Evolutionary conservation across 2,797 vertebrate species (phyloP).

Genomic region (Potorous gilbertii): DNA sequence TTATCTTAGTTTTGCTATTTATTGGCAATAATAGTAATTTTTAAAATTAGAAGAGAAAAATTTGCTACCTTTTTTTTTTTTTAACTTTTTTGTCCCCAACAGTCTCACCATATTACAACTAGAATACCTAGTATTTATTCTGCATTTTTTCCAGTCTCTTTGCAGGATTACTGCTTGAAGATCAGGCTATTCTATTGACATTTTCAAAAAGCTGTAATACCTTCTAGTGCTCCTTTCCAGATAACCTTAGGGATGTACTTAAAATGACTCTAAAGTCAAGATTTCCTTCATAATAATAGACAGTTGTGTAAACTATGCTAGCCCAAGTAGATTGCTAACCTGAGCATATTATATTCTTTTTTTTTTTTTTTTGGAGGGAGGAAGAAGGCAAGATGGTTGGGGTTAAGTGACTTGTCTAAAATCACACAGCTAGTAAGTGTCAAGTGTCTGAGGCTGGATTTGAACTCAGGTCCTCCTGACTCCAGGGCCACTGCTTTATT

Average conservation of each 20-base stretch:
- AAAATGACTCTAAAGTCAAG: slow-evolving; percentile 18
- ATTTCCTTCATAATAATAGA: slow-evolving; percentile 27
- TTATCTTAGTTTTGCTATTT: slow-evolving; percentile 44
- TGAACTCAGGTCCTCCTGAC: no score
- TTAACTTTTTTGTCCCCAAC: not conserved
- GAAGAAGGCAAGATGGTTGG: no score
- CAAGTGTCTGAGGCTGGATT: no score
- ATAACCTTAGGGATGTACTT: slow-evolving; percentile 20
- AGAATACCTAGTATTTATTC: slow-evolving; percentile 11
- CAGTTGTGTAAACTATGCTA: slow-evolving; percentile 35
- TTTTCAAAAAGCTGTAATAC: not conserved
- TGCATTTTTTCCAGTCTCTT: slow-evolving; percentile 20
- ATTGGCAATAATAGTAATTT: slow-evolving; percentile 36
- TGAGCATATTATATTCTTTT: not conserved
- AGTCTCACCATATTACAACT: slow-evolving; percentile 31
- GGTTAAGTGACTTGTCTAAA: no score
- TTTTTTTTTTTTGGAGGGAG: no score
- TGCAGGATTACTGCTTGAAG: slow-evolving; percentile 11
- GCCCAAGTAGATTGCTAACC: slow-evolving; percentile 1
- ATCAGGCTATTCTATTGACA: slow-evolving; percentile 25
- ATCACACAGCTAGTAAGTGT: no score
- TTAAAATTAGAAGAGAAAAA: slow-evolving; percentile 49
- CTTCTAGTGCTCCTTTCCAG: not conserved
- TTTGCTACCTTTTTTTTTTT: not conserved
- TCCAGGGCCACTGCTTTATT: no score